Evolutionary conservation across 37 sponge, comb jelly and placozoan species (phyloP), one percentile per base, ranked within the genome.

Genomic region (Agelas oroides): DNA sequence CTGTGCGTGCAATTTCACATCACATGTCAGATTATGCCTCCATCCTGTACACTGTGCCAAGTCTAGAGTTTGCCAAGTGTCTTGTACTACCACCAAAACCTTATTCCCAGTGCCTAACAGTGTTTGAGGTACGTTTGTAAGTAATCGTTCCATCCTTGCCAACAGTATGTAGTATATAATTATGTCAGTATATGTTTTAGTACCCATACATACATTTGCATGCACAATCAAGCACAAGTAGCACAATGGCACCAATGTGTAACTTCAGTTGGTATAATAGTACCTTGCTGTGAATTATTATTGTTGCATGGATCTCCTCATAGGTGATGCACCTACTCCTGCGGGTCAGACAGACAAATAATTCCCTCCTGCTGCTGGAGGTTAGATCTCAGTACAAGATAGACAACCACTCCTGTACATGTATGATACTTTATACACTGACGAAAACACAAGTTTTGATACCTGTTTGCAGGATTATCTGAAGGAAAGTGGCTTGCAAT

Each of bases 1-100:
- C n/a, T n/a, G n/a, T n/a, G n/a, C n/a, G n/a, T n/a, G n/a, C n/a
- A n/a, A n/a, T n/a, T n/a, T n/a, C n/a, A n/a, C n/a, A n/a, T n/a
- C n/a, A n/a, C 46, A 3, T 38, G 20, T 1, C 41, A 71, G 71
- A 71, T 19, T 71, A 40, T 38, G 71, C 23, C 23, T 32, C 33
- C 17, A 38, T 71, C 8, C 23, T 71, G 41, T 71, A 36, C 8
- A 37, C 71, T 71, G 38, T 19, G 33, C 71, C 71, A 35, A 71
- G 41, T 38, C n/a, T 40, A 11, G 71, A 19, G 39, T 37, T 71
- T 32, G 71, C 37, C n/a, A 32, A 36, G 71, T 32, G 15, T 16
- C 39, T 71, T 32, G 37, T 36, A 2, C 1, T 12, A 1, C 71
- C 71, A 16, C 71, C 71, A 17, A n/a, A 36, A n/a, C 71, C 71